Conservation (phyloP, 2,797 vertebrate genomes). For the Sus cebifrons region DNA sequence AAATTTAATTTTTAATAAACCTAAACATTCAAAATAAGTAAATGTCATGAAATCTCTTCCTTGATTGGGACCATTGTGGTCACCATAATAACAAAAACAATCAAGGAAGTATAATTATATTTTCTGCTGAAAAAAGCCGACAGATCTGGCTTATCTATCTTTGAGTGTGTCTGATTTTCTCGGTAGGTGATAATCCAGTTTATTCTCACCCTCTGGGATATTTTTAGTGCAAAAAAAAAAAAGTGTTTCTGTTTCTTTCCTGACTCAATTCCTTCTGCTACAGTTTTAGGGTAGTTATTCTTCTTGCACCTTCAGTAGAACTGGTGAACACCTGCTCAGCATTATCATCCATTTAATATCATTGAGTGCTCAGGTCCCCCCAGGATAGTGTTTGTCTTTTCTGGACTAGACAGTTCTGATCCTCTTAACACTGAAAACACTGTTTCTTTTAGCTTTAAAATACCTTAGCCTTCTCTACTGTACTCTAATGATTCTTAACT, state of each 20-base stretch:
- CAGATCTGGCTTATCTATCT: neutral
- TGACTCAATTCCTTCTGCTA: neutral
- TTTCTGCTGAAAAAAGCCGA: conserved; percentile 14
- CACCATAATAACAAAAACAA: neutral
- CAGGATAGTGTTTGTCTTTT: neutral
- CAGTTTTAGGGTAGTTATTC: neutral
- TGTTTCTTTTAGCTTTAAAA: conserved; percentile 21
- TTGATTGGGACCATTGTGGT: neutral
- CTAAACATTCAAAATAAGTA: conserved; percentile 52
- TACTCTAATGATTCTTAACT: neutral
- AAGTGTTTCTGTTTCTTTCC: neutral
- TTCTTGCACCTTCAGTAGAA: neutral
- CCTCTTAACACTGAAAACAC: neutral
- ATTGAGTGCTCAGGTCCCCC: neutral
- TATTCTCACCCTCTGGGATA: neutral
- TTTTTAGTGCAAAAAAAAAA: conserved; percentile 9
- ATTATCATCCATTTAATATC: neutral
- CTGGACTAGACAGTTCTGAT: neutral
- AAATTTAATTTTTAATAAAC: conserved; percentile 58
- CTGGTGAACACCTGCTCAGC: neutral
- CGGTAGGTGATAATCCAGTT: neutral
- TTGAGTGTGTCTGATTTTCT: neutral
- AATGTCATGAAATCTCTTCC: neutral
- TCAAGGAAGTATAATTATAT: neutral
- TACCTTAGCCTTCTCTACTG: neutral